Base-by-base conservation (phyloP, 2,797 vertebrate species). In the Eospalax fontanierii region DNA sequence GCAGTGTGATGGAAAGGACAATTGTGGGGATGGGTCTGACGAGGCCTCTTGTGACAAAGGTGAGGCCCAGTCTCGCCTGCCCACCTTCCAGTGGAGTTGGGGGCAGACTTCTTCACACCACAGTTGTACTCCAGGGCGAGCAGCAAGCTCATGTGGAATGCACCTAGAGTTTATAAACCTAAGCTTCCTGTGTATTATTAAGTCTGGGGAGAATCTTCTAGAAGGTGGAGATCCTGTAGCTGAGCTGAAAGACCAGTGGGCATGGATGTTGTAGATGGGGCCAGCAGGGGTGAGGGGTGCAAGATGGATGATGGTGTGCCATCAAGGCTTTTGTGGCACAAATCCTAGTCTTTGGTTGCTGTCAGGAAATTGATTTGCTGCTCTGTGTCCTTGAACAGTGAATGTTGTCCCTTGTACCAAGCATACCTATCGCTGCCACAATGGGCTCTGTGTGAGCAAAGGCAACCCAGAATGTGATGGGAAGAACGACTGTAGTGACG, bases 391-490 rank as follows among this genome's bases (percentile, higher is more conserved):
- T 93, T 46, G 6, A 30, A 40, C 4, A 0, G 59, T 3, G 0
- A 0, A 6, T 0, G 66, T 7, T 0, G 30, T 98, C 0, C 0
- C 43, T 70, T 99, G 99, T 97, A 98, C 97, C 4, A 93, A 97
- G 0, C 40, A 98, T 76, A 99, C 98, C 0, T 99, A 99, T 95
- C 98, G 88, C 71, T 99, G 99, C 96, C 98, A 97, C 40, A 98
- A 98, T 0, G 97, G 98, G 1, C 90, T 33, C 59, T 99, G 99
- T 90, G 50, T 99, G 97, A 98, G 33, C 96, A 99, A 99, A 97
- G 94, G 97, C 89, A 99, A 99, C 97, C 99, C 99, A 0, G 99
- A 99, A 89, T 99, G 99, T 6, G 99, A 99, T 0, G 99, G 98
- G 4, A 89, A 74, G 15, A 0, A 0, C 1, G 99, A 99, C 98